These are phyloP conservation scores for Sinohyriopsis cumingii DNA, from an alignment of 2,888 invertebrate species.

Conservation along the genomic window DNA sequence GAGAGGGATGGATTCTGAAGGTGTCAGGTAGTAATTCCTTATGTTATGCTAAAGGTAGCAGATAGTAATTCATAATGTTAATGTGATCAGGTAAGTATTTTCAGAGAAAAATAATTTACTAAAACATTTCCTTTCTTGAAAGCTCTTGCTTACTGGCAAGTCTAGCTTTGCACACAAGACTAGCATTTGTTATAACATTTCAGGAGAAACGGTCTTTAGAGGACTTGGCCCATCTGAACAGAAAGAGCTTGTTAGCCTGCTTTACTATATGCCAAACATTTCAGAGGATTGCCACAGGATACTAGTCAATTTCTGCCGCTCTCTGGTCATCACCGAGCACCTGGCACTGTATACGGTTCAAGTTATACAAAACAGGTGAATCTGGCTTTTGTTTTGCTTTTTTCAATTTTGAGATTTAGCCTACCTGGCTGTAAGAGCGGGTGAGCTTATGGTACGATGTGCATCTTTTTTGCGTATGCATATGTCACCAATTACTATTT, in stretches of 20 bases:
- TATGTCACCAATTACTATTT: too few species aligned
- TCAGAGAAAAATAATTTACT: too few species aligned
- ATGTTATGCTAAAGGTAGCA: too few species aligned
- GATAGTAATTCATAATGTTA: too few species aligned
- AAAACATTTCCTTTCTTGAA: background rate
- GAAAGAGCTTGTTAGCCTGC: constrained; percentile 26
- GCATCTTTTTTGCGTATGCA: too few species aligned
- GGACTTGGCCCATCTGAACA: constrained; percentile 9
- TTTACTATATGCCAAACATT: constrained; percentile 34
- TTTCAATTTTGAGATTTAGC: too few species aligned
- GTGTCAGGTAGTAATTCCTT: too few species aligned
- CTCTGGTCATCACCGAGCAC: constrained; percentile 9
- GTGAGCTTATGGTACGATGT: too few species aligned
- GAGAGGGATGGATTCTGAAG: too few species aligned
- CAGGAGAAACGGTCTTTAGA: constrained; percentile 1
- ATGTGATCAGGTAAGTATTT: too few species aligned
- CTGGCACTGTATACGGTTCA: constrained; percentile 29
- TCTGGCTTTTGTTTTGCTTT: background rate
- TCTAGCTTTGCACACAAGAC: background rate
- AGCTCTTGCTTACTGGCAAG: background rate
- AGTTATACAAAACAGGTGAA: constrained; percentile 43
- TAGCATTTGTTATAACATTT: background rate
- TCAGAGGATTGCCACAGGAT: constrained; percentile 15
- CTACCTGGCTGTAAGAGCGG: too few species aligned
- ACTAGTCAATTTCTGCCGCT: constrained; percentile 14